phyloP scores from a whole-genome alignment of 2,113 vertebrate genomes.

The Gulo gulo region DNA sequence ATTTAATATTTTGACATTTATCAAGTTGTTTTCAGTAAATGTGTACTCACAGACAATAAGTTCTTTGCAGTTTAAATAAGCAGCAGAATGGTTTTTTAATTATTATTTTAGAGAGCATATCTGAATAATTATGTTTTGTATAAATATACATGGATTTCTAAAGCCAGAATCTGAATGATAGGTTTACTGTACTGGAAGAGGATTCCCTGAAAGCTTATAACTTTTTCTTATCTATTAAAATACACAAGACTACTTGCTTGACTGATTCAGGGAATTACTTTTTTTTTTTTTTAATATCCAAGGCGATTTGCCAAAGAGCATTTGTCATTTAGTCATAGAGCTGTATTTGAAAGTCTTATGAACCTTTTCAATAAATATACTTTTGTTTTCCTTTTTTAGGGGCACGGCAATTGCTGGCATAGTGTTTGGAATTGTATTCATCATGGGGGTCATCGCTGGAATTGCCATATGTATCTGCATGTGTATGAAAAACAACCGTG shows the following conservation, averaged over 20 bases:
- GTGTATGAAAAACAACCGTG: conserved; percentile 91
- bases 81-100: neutral
- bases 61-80: neutral
- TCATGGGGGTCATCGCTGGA: conserved; percentile 92
- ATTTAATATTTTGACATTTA: conserved; percentile 7
- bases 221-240: neutral
- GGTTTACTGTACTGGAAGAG: neutral
- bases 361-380: neutral
- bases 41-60: neutral
- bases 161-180: neutral
- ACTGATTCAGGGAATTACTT: neutral
- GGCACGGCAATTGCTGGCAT: conserved; percentile 94
- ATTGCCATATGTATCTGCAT: conserved; percentile 93
- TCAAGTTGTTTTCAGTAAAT: neutral
- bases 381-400: conserved; percentile 80
- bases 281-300: neutral
- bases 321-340: neutral
- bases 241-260: neutral
- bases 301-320: neutral
- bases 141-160: neutral
- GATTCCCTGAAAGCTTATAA: neutral
- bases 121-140: neutral
- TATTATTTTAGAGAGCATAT: neutral
- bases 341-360: neutral
- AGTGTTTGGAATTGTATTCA: conserved; percentile 93